Evolutionary conservation across 2,113 vertebrate genomes (phyloP).

Genomic region (Cebus imitator): DNA sequence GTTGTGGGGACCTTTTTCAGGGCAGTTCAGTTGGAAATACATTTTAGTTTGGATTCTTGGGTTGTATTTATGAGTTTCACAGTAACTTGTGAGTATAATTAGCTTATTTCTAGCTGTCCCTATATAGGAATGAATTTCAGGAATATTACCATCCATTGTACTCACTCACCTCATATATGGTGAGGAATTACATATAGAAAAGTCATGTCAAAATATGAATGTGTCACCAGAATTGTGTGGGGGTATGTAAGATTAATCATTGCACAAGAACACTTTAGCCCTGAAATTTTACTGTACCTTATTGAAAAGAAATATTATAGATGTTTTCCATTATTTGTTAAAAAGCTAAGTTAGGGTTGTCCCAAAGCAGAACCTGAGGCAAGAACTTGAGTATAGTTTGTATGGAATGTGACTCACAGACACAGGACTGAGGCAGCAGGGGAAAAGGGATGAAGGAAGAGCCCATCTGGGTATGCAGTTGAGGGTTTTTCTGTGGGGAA

Average conservation of each 20-base stretch:
- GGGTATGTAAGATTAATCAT: not conserved
- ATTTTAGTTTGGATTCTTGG: not conserved
- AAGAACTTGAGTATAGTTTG: not conserved
- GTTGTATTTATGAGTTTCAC: not conserved
- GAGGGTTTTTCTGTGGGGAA: not conserved
- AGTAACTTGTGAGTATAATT: not conserved
- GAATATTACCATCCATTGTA: not conserved
- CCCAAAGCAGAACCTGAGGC: not conserved
- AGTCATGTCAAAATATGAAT: not conserved
- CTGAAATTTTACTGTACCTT: not conserved
- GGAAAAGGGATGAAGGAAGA: not conserved
- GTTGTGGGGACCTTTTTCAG: not conserved
- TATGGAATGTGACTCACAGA: not conserved
- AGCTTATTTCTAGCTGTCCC: not conserved
- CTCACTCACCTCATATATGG: not conserved
- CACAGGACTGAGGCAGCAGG: not conserved
- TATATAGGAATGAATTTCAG: not conserved
- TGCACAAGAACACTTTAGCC: not conserved
- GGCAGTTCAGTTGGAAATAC: not conserved
- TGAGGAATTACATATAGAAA: not conserved
- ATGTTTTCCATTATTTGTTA: not conserved
- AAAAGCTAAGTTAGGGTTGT: not conserved
- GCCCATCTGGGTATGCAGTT: accelerated
- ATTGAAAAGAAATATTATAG: not conserved
- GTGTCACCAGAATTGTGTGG: not conserved